phyloP scores from a whole-genome alignment of 2,888 invertebrate species.

The Tetragonisca angustula region DNA sequence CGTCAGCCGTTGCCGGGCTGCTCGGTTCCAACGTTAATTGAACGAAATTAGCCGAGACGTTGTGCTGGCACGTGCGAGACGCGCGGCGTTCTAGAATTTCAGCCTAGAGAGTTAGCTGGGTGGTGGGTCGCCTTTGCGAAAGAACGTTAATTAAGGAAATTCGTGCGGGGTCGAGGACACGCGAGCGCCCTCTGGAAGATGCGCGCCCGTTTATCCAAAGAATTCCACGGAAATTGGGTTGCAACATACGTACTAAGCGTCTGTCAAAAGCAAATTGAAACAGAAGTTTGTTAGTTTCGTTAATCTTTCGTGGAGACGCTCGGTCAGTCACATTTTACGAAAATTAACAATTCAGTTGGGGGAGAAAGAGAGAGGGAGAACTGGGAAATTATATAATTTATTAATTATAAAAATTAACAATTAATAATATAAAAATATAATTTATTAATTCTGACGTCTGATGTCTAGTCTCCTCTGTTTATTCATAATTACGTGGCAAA shows the following conservation, averaged over 20 bases:
- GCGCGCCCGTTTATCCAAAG: neutral
- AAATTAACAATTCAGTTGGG: too few relatives aligned
- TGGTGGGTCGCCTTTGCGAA: constrained; percentile 36
- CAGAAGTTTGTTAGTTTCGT: neutral
- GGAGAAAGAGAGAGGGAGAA: too few relatives aligned
- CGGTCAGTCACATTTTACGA: neutral
- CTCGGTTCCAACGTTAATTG: constrained; percentile 44
- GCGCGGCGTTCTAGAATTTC: constrained; percentile 41
- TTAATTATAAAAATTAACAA: too few relatives aligned
- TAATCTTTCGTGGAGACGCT: neutral
- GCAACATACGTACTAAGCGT: neutral
- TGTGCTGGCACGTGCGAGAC: constrained; percentile 50
- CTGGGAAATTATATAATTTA: too few relatives aligned
- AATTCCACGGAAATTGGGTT: constrained; percentile 41
- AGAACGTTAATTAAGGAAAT: constrained; percentile 57
- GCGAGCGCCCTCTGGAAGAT: constrained; percentile 13
- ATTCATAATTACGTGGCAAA: too few relatives aligned
- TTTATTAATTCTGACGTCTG: too few relatives aligned
- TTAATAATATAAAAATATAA: too few relatives aligned
- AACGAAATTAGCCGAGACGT: constrained; percentile 53
- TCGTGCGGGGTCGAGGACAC: constrained; percentile 52
- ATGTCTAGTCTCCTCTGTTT: too few relatives aligned
- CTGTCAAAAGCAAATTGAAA: neutral
- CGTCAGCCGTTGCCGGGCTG: neutral
- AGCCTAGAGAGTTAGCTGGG: neutral